Percentiles rank a stretch among this genome's conserved stretches.
phyloP scores from a whole-genome alignment of 2,888 invertebrate genomes.

The Mesochorus sp. region DNA sequence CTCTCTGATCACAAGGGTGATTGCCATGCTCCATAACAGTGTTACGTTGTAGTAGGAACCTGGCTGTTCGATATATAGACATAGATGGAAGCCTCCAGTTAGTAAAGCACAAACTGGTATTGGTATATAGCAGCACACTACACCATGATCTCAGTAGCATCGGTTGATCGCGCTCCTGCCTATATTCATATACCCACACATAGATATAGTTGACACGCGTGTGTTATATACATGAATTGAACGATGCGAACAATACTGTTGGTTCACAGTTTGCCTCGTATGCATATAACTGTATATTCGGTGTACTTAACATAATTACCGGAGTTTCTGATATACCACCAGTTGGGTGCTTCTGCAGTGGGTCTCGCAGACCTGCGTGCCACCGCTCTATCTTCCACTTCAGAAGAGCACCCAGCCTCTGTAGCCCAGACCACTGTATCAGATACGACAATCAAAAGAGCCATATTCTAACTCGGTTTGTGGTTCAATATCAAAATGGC shows the following conservation, averaged over 20 bases:
- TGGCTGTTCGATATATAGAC: slow-evolving; percentile 59
- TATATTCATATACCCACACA: not conserved
- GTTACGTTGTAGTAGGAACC: slow-evolving; percentile 68
- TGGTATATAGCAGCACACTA: slow-evolving; percentile 10
- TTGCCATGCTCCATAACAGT: slow-evolving; percentile 75
- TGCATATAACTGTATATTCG: slow-evolving; percentile 61
- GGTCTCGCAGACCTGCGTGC: slow-evolving; percentile 33
- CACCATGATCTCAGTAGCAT: slow-evolving; percentile 27
- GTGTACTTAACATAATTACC: slow-evolving; percentile 78
- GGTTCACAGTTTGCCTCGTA: slow-evolving; percentile 67
- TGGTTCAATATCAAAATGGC: too few relatives aligned
- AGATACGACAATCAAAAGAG: too few relatives aligned
- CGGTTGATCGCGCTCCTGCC: slow-evolving; percentile 3
- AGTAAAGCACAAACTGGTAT: slow-evolving; percentile 3
- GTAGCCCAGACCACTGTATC: too few relatives aligned
- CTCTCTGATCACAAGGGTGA: slow-evolving; percentile 76
- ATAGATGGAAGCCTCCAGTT: slow-evolving; percentile 8
- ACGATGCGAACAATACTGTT: slow-evolving; percentile 50
- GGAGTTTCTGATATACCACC: slow-evolving; percentile 54
- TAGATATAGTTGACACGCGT: not conserved
- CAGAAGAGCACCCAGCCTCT: too few relatives aligned
- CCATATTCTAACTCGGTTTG: too few relatives aligned
- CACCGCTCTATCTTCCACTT: slow-evolving; percentile 16
- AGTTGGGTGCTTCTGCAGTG: slow-evolving; percentile 33
- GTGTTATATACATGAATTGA: not conserved